A percentile compares a stretch with the other conserved stretches of the same genome.
Evolutionary conservation across 2,797 vertebrate genomes (phyloP).

Genomic region (Sylvia borin): DNA sequence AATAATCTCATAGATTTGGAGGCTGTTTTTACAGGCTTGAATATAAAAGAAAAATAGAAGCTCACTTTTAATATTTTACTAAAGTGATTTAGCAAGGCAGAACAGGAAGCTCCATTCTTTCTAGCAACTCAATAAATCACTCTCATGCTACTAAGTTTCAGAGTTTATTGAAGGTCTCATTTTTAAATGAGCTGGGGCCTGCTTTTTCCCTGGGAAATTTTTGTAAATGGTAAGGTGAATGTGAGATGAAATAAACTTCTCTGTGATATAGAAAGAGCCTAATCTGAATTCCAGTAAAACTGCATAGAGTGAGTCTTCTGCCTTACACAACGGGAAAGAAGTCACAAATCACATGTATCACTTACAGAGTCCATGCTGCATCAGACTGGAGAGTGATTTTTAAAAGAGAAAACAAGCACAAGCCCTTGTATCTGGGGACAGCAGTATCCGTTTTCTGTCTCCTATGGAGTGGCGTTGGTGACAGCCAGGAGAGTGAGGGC

Average conservation of each 20-base stretch:
- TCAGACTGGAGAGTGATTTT: not conserved
- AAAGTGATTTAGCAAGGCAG: not conserved
- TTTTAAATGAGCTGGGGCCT: not conserved
- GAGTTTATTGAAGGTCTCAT: not conserved
- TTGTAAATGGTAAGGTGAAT: not conserved
- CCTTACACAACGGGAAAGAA: not conserved
- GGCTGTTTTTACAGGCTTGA: constrained; percentile 2
- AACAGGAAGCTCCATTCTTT: not conserved
- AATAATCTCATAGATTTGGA: not conserved
- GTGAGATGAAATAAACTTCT: not conserved
- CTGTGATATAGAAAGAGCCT: not conserved
- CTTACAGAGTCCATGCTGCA: not conserved
- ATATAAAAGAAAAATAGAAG: not conserved
- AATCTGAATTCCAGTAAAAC: not conserved
- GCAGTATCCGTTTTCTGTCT: not conserved
- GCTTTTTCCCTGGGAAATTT: not conserved
- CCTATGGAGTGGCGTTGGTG: not conserved
- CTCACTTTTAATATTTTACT: constrained; percentile 3
- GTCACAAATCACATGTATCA: not conserved
- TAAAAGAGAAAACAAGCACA: not conserved
- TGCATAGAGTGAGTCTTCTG: not conserved
- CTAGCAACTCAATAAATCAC: not conserved
- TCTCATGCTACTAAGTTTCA: not conserved
- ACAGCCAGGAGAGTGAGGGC: not conserved
- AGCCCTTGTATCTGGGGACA: accelerated